Evolutionary conservation across 1,140 invertebrate species (phyloP), one percentile per base, ranked within the genome.

Genomic region (Leptonema lineaticorne): DNA sequence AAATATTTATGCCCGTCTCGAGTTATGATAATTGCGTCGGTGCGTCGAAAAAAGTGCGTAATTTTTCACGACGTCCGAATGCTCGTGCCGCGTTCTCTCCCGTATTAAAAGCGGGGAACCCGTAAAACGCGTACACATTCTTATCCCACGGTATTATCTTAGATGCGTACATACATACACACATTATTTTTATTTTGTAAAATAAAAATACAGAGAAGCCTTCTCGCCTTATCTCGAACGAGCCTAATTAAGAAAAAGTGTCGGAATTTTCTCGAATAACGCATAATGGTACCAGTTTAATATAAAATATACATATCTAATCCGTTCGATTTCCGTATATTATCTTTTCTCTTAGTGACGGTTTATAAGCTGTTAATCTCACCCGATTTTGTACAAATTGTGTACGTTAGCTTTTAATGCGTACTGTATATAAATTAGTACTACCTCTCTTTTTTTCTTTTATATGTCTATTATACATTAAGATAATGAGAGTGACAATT

Each of bases 161-260:
- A 58, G 48, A 65, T 48, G 48, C 63, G n/a, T 18, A n/a, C n/a
- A n/a, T n/a, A n/a, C n/a, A n/a, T n/a, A n/a, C n/a, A n/a, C n/a
- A n/a, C n/a, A n/a, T n/a, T n/a, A n/a, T n/a, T n/a, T n/a, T n/a
- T n/a, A n/a, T n/a, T n/a, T n/a, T n/a, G n/a, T n/a, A n/a, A n/a
- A n/a, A n/a, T n/a, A n/a, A n/a, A n/a, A n/a, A n/a, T 46, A 27
- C 33, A 14, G 22, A 46, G 60, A 59, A 45, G 45, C n/a, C 14
- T 22, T 59, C 29, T 22, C 18, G 18, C 57, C 59, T 68, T 63
- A 68, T 68, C 67, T 68, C 50, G 28, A n/a, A 7, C 45, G 22
- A 53, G 57, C 46, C 63, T 68, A 62, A 68, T 68, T 68, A 68
- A 68, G 67, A 50, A 22, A 58, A 68, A 63, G 67, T 63, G 67